Evolutionary conservation across 2,113 vertebrate species (phyloP).

Genomic region (Elephas maximus): DNA sequence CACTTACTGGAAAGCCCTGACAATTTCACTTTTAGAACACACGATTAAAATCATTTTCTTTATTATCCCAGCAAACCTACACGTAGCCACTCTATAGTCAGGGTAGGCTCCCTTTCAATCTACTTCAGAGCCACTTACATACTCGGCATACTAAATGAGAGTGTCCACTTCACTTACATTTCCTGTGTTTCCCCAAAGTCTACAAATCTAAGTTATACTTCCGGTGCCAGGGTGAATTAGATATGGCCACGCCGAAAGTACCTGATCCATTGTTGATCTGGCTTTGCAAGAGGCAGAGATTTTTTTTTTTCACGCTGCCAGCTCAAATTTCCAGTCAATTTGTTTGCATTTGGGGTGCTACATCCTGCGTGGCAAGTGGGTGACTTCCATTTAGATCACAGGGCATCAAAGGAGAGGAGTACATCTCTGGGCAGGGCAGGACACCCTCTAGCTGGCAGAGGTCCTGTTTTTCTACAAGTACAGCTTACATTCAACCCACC

Average conservation of each 20-base stretch:
- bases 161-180: background rate
- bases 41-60: conserved; percentile 37
- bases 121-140: background rate
- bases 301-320: background rate
- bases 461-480: background rate
- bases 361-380: background rate
- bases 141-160: background rate
- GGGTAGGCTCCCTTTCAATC: background rate
- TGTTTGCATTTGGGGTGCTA: conserved; percentile 29
- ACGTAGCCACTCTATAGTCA: background rate
- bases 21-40: conserved; percentile 40
- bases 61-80: background rate
- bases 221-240: too few species aligned
- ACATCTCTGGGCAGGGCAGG: background rate
- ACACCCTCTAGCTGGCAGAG: background rate
- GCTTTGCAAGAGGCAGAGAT: background rate
- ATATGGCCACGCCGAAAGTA: background rate
- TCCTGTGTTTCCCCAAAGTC: background rate
- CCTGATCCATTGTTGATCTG: background rate
- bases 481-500: background rate
- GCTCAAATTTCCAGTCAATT: conserved; percentile 27
- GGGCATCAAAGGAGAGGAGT: background rate
- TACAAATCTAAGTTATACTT: background rate
- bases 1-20: conserved; percentile 53
- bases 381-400: background rate